Conservation (phyloP, 2,888 invertebrate species). For the Acanthosepion esculentum region DNA sequence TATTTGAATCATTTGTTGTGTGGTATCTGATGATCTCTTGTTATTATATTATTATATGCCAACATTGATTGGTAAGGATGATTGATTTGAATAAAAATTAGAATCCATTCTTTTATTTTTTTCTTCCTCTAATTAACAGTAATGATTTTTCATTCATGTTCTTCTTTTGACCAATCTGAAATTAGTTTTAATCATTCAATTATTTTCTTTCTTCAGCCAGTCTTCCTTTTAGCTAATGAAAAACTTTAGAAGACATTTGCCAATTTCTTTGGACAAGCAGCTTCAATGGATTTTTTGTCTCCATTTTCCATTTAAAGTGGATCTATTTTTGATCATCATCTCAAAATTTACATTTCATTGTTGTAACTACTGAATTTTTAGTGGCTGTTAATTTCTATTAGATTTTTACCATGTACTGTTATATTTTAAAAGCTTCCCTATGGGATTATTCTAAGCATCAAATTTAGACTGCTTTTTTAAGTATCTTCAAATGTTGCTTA, state of each 20-base stretch:
- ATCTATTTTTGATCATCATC: background rate
- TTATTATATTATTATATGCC: background rate
- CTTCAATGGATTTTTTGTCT: background rate
- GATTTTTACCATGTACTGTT: background rate
- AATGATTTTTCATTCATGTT: background rate
- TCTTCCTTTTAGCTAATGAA: background rate
- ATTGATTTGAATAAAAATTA: background rate
- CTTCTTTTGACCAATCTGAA: background rate
- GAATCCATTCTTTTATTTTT: background rate
- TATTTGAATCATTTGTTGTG: background rate
- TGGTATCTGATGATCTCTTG: background rate
- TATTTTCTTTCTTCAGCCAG: conserved; percentile 6
- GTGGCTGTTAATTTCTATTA: background rate
- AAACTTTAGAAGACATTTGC: background rate
- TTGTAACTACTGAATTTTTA: background rate
- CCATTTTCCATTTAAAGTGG: background rate
- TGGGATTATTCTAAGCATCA: background rate
- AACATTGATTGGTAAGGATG: background rate
- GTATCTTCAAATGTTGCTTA: background rate
- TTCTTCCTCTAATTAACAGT: background rate
- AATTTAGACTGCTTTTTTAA: too few species aligned
- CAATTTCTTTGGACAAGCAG: background rate
- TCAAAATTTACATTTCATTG: background rate
- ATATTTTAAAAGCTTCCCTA: too few species aligned
- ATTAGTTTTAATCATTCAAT: conserved; percentile 33